These are phyloP conservation scores for Nibea albiflora DNA, from an alignment of 2,113 vertebrate genomes.

Conservation along the genomic window DNA sequence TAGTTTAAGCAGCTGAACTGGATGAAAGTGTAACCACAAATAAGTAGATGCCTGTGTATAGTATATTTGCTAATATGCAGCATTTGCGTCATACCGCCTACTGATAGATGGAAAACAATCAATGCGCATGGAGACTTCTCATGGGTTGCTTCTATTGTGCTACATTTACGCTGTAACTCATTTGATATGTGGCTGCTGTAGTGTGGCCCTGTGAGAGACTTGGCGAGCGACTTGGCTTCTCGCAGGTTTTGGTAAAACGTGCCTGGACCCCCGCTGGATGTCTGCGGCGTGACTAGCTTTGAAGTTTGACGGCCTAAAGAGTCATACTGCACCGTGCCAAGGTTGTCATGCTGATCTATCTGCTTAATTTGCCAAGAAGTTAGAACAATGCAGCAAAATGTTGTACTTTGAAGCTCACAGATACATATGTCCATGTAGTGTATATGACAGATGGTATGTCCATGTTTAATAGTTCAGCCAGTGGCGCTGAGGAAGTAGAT, in stretches of 20 bases:
- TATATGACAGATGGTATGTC: no score
- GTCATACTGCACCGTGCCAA: neutral
- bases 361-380: neutral
- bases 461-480: no score
- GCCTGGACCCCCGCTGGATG: neutral
- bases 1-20: neutral
- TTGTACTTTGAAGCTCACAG: neutral
- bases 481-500: neutral
- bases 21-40: neutral
- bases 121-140: neutral
- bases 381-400: neutral
- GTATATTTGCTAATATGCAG: neutral
- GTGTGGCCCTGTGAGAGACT: neutral
- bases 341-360: neutral
- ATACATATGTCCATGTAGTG: neutral
- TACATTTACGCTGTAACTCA: neutral
- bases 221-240: neutral
- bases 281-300: neutral
- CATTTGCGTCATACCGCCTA: neutral
- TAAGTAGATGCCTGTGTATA: neutral
- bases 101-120: neutral
- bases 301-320: constrained; percentile 8
- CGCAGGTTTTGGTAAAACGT: neutral
- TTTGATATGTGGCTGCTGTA: neutral
- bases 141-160: neutral